Percentiles rank a stretch among this genome's conserved stretches.
Evolutionary conservation across 2,797 vertebrate species (phyloP).

Genomic region (Falco naumanni): DNA sequence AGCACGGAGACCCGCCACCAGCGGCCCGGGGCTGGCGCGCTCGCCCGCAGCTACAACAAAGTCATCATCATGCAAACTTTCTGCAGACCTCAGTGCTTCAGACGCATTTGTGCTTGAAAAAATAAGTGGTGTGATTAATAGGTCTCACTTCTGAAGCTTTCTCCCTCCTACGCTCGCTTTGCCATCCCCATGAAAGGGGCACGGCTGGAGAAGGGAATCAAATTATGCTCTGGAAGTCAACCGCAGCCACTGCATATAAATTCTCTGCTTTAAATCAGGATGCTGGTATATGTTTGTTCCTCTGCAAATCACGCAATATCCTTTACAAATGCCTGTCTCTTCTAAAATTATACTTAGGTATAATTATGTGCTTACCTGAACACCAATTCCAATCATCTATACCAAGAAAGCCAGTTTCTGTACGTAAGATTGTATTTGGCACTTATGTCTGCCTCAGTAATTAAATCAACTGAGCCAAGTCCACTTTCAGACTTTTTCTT

Average conservation of each 20-base stretch:
- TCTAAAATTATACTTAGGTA: not conserved
- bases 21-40: not conserved
- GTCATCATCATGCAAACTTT: rapidly evolving
- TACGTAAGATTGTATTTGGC: not conserved
- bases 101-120: not conserved
- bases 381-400: not conserved
- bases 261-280: not conserved
- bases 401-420: not conserved
- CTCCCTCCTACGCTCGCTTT: not conserved
- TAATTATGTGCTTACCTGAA: not conserved
- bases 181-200: not conserved
- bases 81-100: not conserved
- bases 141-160: not conserved
- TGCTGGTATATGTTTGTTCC: not conserved
- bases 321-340: not conserved
- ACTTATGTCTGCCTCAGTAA: not conserved
- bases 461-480: not conserved
- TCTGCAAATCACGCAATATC: not conserved
- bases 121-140: not conserved
- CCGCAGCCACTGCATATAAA: not conserved
- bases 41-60: not conserved
- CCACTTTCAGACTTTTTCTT: not conserved
- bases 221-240: not conserved
- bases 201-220: not conserved
- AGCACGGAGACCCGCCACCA: not conserved